Evolutionary conservation across 2,113 vertebrate genomes (phyloP).

Genomic region (Ophthalmolycus amberensis): DNA sequence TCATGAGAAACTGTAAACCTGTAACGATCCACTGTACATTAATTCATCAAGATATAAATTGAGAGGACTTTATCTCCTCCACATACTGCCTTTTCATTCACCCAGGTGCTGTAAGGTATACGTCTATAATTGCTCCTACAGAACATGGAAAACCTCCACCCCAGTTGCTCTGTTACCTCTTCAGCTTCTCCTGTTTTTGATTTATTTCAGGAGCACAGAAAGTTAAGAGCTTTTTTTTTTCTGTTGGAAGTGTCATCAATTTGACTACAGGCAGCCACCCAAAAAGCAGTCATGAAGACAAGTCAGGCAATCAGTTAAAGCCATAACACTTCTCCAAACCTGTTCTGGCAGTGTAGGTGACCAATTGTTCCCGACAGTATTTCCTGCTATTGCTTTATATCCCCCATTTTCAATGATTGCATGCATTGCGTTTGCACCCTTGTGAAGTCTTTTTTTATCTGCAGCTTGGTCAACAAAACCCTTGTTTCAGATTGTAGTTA

Average conservation of each 20-base stretch:
- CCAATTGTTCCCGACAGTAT: background rate
- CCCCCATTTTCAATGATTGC: background rate
- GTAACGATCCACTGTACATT: background rate
- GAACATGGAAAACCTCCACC: background rate
- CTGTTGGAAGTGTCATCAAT: slow-evolving; percentile 8
- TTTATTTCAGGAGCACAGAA: background rate
- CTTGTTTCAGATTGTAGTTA: background rate
- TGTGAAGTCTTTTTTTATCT: background rate
- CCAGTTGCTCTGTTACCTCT: background rate
- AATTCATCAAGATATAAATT: background rate
- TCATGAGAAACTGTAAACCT: background rate
- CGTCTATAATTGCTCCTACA: too few species aligned
- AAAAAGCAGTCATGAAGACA: slow-evolving; percentile 3
- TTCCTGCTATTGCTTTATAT: background rate
- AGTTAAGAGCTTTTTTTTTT: slow-evolving; percentile 2
- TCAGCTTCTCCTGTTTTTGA: background rate
- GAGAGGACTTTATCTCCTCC: background rate
- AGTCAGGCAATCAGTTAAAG: slow-evolving; percentile 13
- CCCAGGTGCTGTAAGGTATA: background rate
- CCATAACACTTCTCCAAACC: slow-evolving; percentile 1
- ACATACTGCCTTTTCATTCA: background rate
- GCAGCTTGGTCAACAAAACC: background rate
- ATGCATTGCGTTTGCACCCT: background rate
- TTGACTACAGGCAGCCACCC: slow-evolving; percentile 25
- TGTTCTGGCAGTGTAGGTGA: slow-evolving; percentile 4